Evolutionary conservation across 2,113 vertebrate species (phyloP).

Genomic region (Panthera leo): DNA sequence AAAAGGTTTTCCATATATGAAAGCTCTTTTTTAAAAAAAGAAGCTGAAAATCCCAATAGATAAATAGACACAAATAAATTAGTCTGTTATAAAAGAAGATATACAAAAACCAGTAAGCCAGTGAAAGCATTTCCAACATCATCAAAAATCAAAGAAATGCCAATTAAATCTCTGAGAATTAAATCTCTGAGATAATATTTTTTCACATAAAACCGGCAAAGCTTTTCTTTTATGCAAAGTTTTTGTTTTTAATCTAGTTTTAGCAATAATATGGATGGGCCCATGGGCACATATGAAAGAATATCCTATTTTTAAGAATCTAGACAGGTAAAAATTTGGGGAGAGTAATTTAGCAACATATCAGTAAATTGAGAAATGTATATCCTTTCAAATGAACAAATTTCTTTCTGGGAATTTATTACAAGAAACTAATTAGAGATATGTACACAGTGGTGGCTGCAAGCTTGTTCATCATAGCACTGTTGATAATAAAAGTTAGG

Average conservation of each 20-base stretch:
- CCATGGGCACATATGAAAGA: neutral
- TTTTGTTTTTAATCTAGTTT: neutral
- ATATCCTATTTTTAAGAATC: neutral
- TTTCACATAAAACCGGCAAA: neutral
- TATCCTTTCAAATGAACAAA: neutral
- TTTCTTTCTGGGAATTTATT: neutral
- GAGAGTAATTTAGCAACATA: neutral
- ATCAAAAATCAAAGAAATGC: neutral
- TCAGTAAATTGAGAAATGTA: neutral
- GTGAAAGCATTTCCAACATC: neutral
- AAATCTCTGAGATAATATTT: neutral
- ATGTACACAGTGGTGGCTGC: neutral
- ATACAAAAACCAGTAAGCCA: neutral
- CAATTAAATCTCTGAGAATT: neutral
- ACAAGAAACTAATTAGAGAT: neutral
- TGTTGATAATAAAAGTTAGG: neutral
- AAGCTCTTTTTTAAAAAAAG: neutral
- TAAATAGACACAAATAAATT: neutral
- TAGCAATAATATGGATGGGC: neutral
- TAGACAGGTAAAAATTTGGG: neutral
- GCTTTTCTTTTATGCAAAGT: neutral
- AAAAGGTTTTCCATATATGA: neutral
- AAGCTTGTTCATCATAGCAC: neutral
- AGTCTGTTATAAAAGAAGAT: neutral
- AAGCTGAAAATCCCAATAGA: neutral